Base-by-base conservation (phyloP, 2,797 vertebrate genomes). In the Falco naumanni region DNA sequence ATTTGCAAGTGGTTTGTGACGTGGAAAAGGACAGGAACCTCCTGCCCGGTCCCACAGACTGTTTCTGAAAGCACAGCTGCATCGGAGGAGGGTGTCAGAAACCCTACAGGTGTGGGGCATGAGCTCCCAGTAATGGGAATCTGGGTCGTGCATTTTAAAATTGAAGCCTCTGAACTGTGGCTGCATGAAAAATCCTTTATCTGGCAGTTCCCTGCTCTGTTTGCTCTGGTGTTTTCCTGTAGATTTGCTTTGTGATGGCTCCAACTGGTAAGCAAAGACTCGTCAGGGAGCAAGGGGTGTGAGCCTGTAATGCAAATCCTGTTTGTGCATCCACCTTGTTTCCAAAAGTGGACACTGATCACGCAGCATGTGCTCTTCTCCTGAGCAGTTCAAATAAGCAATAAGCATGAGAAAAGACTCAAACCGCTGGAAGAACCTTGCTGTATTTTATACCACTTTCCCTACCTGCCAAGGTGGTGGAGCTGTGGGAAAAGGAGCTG, bases 241-340 rank as follows among this genome's bases (percentile, higher is more conserved):
- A 68, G 31, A 11, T 78, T 31, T 75, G 18, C 31, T 90, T 72
- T 68, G 19, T 4, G 3, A 3, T 41, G 9, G 17, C 47, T 53
- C 25, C 19, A 17, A 9, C 31, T 28, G 26, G 3, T 63, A 29
- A 65, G 43, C 8, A 20, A 34, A 28, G 29, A 25, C 50, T 85
- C 1, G 0, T 24, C 25, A 53, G 51, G 34, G 57, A 81, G 39
- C 0, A 2, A 74, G 48, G 48, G 13, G 6, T 39, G 12, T 9
- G 51, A 12, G 10, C 24, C 47, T 26, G 25, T 19, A 74, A 25
- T 21, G 28, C 9, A 83, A 54, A 86, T 31, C 53, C 37, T 50
- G 26, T 61, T 61, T 3, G 5, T 29, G 53, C 45, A 57, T 29
- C 29, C 61, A 16, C 47, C 33, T 61, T 47, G 6, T 47, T 18